Evolutionary conservation across 2,888 invertebrate genomes (phyloP).

Genomic region (Nymphalis urticae): DNA sequence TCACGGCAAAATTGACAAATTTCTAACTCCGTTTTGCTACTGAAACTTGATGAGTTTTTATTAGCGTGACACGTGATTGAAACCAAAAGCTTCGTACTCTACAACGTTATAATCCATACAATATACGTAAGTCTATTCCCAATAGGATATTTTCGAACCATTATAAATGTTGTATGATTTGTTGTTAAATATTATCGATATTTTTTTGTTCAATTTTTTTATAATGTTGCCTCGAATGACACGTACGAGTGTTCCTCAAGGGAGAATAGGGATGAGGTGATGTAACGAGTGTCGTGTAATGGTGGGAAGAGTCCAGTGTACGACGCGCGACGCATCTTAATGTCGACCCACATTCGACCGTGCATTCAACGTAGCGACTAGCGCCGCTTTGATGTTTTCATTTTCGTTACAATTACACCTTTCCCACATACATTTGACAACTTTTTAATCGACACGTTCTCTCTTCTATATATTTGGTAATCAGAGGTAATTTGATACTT

Average conservation of each 20-base stretch:
- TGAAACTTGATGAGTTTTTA: no score
- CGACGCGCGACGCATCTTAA: conserved; percentile 30
- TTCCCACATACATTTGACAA: neutral
- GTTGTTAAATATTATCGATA: no score
- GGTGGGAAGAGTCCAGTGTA: conserved; percentile 20
- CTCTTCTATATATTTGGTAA: neutral
- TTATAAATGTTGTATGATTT: no score
- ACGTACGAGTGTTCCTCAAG: neutral
- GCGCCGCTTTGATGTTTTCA: neutral
- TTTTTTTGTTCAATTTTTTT: no score
- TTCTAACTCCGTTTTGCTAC: no score
- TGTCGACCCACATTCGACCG: conserved; percentile 26
- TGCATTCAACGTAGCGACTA: conserved; percentile 12
- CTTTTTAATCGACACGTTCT: neutral
- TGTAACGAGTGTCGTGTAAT: conserved; percentile 12
- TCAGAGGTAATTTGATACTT: no score
- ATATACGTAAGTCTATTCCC: no score
- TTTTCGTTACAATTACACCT: neutral
- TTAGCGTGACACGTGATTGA: no score
- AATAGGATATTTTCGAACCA: no score
- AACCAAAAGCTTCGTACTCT: no score
- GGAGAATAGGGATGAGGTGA: neutral
- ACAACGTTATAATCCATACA: no score
- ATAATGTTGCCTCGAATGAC: neutral
- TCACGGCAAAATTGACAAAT: no score